These are phyloP conservation scores for Meda fulgida DNA, from an alignment of 2,797 vertebrate species.

Conservation along the genomic window DNA sequence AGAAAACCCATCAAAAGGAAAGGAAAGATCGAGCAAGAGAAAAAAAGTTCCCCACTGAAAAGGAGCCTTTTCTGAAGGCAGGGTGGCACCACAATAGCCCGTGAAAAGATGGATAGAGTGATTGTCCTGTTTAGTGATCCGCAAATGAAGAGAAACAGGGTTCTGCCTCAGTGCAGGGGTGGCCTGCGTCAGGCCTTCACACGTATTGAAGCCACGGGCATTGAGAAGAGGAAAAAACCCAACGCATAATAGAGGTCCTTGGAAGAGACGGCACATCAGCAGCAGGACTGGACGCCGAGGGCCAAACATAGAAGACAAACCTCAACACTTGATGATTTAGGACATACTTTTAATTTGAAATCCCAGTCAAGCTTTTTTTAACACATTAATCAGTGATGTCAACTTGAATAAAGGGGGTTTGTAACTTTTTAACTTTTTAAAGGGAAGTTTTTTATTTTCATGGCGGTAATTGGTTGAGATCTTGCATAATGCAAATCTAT, in stretches of 20 bases:
- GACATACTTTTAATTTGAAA: background rate
- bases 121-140: constrained; percentile 93
- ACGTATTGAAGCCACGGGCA: constrained; percentile 84
- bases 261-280: constrained; percentile 60
- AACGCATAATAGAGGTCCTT: constrained; percentile 73
- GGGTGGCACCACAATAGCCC: constrained; percentile 83
- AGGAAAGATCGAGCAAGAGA: constrained; percentile 58
- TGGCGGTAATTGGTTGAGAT: background rate
- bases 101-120: constrained; percentile 86
- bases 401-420: background rate
- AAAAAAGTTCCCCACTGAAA: constrained; percentile 81
- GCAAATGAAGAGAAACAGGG: constrained; percentile 78
- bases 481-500: too few species aligned
- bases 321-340: constrained; percentile 30
- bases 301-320: constrained; percentile 40
- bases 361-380: background rate
- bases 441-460: background rate
- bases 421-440: background rate
- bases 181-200: constrained; percentile 82
- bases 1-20: constrained; percentile 59
- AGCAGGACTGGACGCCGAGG: constrained; percentile 49
- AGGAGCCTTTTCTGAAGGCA: constrained; percentile 80
- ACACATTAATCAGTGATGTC: background rate
- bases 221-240: constrained; percentile 78
- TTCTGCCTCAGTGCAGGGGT: constrained; percentile 77